These are phyloP conservation scores for Chrysolina haemoptera DNA, from an alignment of 2,888 invertebrate genomes.

Conservation along the genomic window DNA sequence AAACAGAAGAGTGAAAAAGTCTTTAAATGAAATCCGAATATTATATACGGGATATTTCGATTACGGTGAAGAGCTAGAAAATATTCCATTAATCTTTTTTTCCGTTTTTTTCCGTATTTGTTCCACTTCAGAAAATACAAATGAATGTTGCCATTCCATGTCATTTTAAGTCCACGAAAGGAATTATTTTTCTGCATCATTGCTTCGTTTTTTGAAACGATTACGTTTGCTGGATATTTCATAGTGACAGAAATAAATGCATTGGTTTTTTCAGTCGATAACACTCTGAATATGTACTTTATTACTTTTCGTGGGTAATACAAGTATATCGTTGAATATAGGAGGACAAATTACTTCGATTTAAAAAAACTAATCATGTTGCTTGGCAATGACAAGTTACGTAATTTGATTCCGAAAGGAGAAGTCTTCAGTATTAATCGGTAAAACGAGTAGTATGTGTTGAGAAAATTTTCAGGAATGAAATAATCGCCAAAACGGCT, in stretches of 20 bases:
- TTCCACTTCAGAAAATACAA: neutral
- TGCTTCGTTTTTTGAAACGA: neutral
- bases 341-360: too few species aligned
- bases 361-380: too few species aligned
- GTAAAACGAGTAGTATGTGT: too few species aligned
- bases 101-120: neutral
- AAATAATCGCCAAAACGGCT: too few species aligned
- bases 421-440: too few species aligned
- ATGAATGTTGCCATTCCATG: neutral
- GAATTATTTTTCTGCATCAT: neutral
- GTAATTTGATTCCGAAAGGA: too few species aligned
- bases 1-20: neutral
- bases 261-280: neutral
- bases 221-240: neutral
- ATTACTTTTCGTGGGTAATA: too few species aligned
- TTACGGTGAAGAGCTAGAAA: slow-evolving; percentile 1
- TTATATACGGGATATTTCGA: slow-evolving; percentile 13
- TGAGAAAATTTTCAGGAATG: too few species aligned
- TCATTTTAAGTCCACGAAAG: neutral
- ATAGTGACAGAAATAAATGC: neutral
- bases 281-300: neutral
- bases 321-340: too few species aligned
- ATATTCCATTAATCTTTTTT: slow-evolving; percentile 4
- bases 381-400: too few species aligned
- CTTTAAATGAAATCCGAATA: slow-evolving; percentile 2